phyloP scores from a whole-genome alignment of 2,113 vertebrate species.

The Neoarius graeffei region DNA sequence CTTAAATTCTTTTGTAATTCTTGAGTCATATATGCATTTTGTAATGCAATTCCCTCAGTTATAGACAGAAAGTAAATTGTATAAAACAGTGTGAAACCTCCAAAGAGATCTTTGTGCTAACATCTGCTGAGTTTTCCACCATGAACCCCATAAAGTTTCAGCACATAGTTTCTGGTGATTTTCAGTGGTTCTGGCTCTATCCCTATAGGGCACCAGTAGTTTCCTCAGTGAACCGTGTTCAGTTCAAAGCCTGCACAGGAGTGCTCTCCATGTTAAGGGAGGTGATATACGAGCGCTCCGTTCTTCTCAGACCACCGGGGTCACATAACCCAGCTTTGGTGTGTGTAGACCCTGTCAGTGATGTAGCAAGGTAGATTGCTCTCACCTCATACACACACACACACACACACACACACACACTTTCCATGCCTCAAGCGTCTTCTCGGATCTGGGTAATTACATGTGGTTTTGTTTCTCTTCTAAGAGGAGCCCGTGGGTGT shows the following conservation, averaged over 20 bases:
- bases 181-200: conserved; percentile 61
- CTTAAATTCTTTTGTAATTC: not conserved
- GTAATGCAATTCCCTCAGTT: not conserved
- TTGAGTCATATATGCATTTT: not conserved
- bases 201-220: conserved; percentile 67
- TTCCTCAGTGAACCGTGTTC: conserved; percentile 67
- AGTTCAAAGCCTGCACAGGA: conserved; percentile 72
- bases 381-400: conserved; percentile 5
- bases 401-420: conserved; percentile 28
- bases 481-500: conserved; percentile 39
- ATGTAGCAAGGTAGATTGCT: conserved; percentile 37
- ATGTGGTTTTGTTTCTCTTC: conserved; percentile 53
- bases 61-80: not conserved
- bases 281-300: conserved; percentile 65
- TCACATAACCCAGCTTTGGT: conserved; percentile 60
- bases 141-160: conserved; percentile 70
- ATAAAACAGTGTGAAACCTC: conserved; percentile 40
- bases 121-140: conserved; percentile 70
- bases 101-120: conserved; percentile 38
- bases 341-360: conserved; percentile 44
- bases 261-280: conserved; percentile 59
- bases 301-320: conserved; percentile 67
- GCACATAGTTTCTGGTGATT: conserved; percentile 64
- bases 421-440: conserved; percentile 52
- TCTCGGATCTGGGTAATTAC: conserved; percentile 48